Conservation (phyloP, 1,140 invertebrate species). For the Helicoverpa armigera region DNA sequence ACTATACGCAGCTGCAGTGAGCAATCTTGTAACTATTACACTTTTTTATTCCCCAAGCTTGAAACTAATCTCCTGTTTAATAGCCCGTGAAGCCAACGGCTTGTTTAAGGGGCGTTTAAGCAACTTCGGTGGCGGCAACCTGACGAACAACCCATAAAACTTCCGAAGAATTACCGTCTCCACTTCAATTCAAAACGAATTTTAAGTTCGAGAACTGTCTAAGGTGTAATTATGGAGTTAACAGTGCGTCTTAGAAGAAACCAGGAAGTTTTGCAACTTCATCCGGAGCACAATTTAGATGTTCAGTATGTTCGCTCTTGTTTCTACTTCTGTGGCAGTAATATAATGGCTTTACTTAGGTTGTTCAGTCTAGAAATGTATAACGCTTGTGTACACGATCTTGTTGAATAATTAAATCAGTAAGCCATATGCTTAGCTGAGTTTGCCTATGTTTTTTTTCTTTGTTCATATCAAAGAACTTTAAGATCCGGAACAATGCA, state of each 20-base stretch:
- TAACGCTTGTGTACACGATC: not conserved
- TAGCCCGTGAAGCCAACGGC: slow-evolving; percentile 58
- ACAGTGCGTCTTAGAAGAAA: slow-evolving; percentile 31
- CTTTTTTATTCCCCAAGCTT: slow-evolving; percentile 54
- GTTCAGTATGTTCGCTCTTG: slow-evolving; percentile 28
- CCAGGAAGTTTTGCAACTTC: slow-evolving; percentile 29
- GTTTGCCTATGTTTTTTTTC: not conserved
- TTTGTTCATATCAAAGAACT: not conserved
- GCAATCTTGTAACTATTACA: slow-evolving; percentile 49
- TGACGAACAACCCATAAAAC: slow-evolving; percentile 49
- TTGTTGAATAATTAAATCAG: too few relatives aligned
- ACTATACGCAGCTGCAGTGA: not conserved
- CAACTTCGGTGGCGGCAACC: slow-evolving; percentile 48
- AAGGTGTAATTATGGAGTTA: slow-evolving; percentile 47
- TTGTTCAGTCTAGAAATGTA: not conserved
- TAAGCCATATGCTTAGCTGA: too few relatives aligned
- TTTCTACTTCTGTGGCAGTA: slow-evolving; percentile 14
- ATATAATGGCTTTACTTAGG: not conserved
- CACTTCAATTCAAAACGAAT: slow-evolving; percentile 41
- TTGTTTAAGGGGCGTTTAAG: slow-evolving; percentile 61
- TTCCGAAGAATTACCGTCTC: slow-evolving; percentile 23
- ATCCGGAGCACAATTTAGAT: slow-evolving; percentile 30
- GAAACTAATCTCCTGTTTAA: slow-evolving; percentile 63
- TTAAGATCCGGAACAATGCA: not conserved
- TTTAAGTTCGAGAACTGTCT: slow-evolving; percentile 43